Evolutionary conservation across 2,113 vertebrate genomes (phyloP), one percentile per base, ranked within the genome.

Genomic region (Dicaeum eximium): DNA sequence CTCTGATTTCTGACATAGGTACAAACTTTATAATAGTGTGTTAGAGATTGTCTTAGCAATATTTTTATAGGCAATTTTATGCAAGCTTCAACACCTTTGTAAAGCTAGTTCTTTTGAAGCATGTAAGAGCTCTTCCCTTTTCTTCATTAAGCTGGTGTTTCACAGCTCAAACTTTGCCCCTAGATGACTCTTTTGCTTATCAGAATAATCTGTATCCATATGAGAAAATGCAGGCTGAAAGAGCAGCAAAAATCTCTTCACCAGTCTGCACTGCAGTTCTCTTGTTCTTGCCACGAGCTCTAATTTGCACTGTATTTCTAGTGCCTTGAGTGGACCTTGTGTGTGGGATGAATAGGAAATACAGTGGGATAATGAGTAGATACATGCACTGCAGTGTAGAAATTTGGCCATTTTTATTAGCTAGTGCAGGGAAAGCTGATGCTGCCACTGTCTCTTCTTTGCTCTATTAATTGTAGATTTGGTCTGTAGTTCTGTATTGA

Each of bases 1-100:
- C 28, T 91, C 21, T 88, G 56, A 85, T 90, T 90, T 82, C 70
- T 92, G 81, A 56, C 9, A 30, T 92, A 53, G 30, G 80, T 92
- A 54, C 14, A 77, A 54, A 70, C 80, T 73, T 95, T 92, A 72
- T 62, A 45, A 56, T 56, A 87, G 22, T 7, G 2, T 90, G 22
- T 82, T 95, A 93, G 71, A 94, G 73, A 65, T n/a, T 77, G 24
- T 60, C 44, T 72, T 60, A 37, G 40, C 1, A 4, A 67, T 91
- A 77, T 88, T 92, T 97, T 96, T 91, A 88, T 42, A 77, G 35
- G 33, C 40, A 79, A 75, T 88, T 95, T 80, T 50, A 9, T 82
- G 9, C 20, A 2, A 48, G 31, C 60, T 86, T 94, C 66, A 45
- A 40, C 65, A 93, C 16, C 28, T 94, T 78, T 81, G 25, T 38